Percentiles rank a stretch among this genome's conserved stretches.
Conservation (phyloP, 2,113 vertebrate species). For the Leptobrachium leishanense region DNA sequence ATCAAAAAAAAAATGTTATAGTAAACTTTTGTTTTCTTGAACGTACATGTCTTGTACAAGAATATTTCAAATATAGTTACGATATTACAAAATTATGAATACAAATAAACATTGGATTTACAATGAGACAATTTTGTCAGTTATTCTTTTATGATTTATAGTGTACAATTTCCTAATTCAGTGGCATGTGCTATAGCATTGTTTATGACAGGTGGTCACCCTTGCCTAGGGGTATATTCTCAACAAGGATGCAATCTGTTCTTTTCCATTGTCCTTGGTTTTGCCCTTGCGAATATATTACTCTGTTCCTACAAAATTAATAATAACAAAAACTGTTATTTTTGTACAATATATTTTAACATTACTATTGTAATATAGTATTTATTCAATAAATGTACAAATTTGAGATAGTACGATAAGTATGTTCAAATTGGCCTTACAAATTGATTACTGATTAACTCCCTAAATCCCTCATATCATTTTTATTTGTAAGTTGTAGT, state of each 20-base stretch:
- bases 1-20: no score
- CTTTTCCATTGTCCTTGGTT: slow-evolving; percentile 22
- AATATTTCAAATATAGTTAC: no score
- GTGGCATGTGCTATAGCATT: slow-evolving; percentile 12
- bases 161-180: neutral
- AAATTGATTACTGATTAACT: no score
- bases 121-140: neutral
- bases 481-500: no score
- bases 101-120: no score
- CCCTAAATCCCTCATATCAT: no score
- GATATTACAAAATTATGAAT: no score
- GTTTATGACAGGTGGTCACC: slow-evolving; percentile 41
- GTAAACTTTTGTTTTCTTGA: no score
- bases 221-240: slow-evolving; percentile 42
- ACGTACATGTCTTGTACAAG: no score
- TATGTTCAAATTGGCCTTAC: no score
- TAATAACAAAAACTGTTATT: neutral
- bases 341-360: neutral
- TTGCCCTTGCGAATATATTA: slow-evolving; percentile 31
- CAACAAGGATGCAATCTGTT: slow-evolving; percentile 35
- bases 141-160: slow-evolving; percentile 17
- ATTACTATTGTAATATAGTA: neutral
- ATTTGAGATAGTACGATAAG: no score
- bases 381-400: no score
- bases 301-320: neutral